Evolutionary conservation across 1,140 invertebrate species (phyloP).

Genomic region (Aphaenogaster ashmeadi): DNA sequence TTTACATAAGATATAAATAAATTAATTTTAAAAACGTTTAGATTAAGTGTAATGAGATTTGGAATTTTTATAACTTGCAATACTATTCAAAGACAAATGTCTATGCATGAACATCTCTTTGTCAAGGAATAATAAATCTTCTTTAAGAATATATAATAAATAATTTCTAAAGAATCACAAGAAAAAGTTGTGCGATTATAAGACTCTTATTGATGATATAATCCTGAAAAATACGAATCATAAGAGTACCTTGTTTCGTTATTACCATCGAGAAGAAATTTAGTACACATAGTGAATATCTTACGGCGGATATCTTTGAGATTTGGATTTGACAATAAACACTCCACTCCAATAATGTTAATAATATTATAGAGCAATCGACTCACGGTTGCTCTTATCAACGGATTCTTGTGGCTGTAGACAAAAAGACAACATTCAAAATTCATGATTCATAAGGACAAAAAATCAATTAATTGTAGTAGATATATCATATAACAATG

Average conservation of each 20-base stretch:
- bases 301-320: slow-evolving; percentile 60
- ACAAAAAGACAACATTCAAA: background rate
- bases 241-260: slow-evolving; percentile 69
- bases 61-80: background rate
- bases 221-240: background rate
- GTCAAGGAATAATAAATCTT: background rate
- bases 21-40: background rate
- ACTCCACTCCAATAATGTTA: slow-evolving; percentile 58
- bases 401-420: slow-evolving; percentile 67
- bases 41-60: background rate
- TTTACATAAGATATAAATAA: background rate
- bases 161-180: background rate
- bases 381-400: slow-evolving; percentile 68
- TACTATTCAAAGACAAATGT: background rate
- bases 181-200: background rate
- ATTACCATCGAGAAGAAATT: slow-evolving; percentile 72
- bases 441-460: background rate
- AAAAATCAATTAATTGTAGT: slow-evolving; percentile 19
- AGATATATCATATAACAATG: background rate
- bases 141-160: background rate
- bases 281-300: slow-evolving; percentile 62
- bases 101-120: background rate
- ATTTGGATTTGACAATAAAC: slow-evolving; percentile 53
- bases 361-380: slow-evolving; percentile 66
- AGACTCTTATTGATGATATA: background rate